Base-by-base conservation (phyloP, 2,888 invertebrate genomes). In the Macropis europaea region DNA sequence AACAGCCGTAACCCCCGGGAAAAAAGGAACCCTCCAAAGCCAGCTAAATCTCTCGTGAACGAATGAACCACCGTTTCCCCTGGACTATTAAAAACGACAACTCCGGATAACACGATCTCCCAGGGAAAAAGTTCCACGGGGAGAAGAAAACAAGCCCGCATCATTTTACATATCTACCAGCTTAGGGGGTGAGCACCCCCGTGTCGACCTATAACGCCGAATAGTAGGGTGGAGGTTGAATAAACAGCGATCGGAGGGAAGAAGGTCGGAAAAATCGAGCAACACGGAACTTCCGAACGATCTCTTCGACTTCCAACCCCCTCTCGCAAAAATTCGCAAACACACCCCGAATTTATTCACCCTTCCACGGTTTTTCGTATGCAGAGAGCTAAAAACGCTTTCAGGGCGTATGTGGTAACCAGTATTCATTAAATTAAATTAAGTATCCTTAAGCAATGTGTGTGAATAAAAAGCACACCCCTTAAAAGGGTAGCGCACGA, bases 41-140 rank as follows among this genome's bases (percentile, higher is more conserved):
- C 6, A 6, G 43, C 43, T 32, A 53, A 67, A 67, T 59, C 67
- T 70, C 59, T 30, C 67, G 59, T 32, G 26, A 54, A 45, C 53
- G 40, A 40, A 28, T 60, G 47, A 52, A 40, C 43, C 42, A 17
- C 52, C 48, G 34, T 60, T 59, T 36, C 68, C 60, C 47, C 34
- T 24, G 40, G 54, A 34, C 48, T 54, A 45, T 70, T 36, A 40
- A 34, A 26, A 30, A 59, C 13, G 28, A 54, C 19, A 30, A 32
- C 22, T 19, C 52, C n/a, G 40, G 19, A 61, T 67, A 67, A 67
- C 61, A 28, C 45, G 47, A 17, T 32, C 9, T 28, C n/a, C 26
- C 11, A 30, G 7, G 24, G 47, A 54, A 50, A 24, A 5, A 36
- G 15, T 1, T 7, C 13, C 6, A 11, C 5, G 4, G n/a, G 5